These are phyloP conservation scores for Diplogasteroides magnus DNA, from an alignment of 1,140 invertebrate species.

Conservation along the genomic window DNA sequence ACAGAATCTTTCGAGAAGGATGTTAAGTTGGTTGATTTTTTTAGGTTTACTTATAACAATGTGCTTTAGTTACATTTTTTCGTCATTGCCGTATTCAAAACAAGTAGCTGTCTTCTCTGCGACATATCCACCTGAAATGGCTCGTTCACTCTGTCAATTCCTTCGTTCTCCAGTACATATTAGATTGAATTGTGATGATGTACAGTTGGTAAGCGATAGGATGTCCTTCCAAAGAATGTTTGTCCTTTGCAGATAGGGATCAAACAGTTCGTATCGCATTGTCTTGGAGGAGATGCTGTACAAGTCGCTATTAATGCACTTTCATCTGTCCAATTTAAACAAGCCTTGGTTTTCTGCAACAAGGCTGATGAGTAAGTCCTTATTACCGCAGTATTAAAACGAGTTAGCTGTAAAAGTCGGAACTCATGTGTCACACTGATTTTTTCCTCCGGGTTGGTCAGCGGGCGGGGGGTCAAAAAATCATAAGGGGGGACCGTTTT, in stretches of 20 bases:
- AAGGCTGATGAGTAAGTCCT: constrained; percentile 69
- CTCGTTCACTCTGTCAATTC: constrained; percentile 69
- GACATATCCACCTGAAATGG: constrained; percentile 76
- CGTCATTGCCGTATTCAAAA: constrained; percentile 67
- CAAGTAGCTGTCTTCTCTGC: constrained; percentile 88
- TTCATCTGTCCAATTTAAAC: constrained; percentile 70
- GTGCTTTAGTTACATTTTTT: constrained; percentile 68
- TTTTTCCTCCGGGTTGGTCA: too few species aligned
- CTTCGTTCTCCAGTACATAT: constrained; percentile 75
- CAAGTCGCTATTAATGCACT: constrained; percentile 69
- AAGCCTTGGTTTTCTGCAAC: constrained; percentile 84
- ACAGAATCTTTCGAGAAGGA: constrained; percentile 70
- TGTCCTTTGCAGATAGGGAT: constrained; percentile 48
- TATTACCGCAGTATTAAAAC: too few species aligned
- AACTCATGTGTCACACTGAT: too few species aligned
- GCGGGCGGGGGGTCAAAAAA: too few species aligned
- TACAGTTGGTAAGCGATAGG: constrained; percentile 62
- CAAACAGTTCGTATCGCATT: constrained; percentile 48
- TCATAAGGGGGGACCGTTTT: too few species aligned
- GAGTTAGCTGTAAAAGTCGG: too few species aligned
- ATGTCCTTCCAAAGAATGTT: too few species aligned
- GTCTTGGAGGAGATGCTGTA: constrained; percentile 66
- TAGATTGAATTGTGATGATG: constrained; percentile 62
- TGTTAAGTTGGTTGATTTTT: constrained; percentile 65
- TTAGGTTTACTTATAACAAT: constrained; percentile 25